Evolutionary conservation across 1,140 invertebrate species (phyloP).

Genomic region (Drosophila yakuba): DNA sequence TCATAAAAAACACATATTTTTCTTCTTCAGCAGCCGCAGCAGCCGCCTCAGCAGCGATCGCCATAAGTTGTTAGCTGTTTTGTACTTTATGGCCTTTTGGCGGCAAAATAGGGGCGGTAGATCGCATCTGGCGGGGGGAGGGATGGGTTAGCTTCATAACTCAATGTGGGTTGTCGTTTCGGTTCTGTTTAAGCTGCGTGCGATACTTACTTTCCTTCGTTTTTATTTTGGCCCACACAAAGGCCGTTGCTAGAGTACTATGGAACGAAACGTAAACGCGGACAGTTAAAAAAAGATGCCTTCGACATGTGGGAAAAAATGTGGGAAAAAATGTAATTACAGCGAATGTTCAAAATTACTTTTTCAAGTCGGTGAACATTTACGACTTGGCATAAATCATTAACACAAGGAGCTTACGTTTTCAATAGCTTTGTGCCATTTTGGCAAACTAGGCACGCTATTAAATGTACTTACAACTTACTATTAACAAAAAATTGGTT

Average conservation of each 20-base stretch:
- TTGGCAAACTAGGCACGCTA: background rate
- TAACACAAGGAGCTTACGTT: constrained; percentile 2
- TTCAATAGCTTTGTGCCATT: background rate
- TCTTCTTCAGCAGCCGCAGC: constrained; percentile 61
- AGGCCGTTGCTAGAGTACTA: constrained; percentile 62
- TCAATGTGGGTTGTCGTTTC: constrained; percentile 62
- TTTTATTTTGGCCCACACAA: constrained; percentile 56
- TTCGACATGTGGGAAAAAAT: constrained; percentile 17
- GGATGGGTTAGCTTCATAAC: constrained; percentile 66
- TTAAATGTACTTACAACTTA: background rate
- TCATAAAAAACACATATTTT: constrained; percentile 61
- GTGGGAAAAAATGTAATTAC: constrained; percentile 33
- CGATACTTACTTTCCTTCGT: constrained; percentile 54
- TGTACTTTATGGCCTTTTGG: constrained; percentile 70
- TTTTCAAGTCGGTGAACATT: constrained; percentile 3
- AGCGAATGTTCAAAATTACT: constrained; percentile 3
- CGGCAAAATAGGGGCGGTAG: constrained; percentile 33
- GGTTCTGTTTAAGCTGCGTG: constrained; percentile 65
- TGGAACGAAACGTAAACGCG: constrained; percentile 30
- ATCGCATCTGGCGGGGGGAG: constrained; percentile 1
- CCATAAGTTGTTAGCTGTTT: constrained; percentile 77
- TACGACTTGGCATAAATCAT: constrained; percentile 34
- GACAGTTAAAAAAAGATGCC: background rate
- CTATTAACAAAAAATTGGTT: no score
- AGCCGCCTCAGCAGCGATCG: constrained; percentile 57